Evolutionary conservation across 2,113 vertebrate genomes (phyloP), one percentile per base, ranked within the genome.

Genomic region (Hippopotamus amphibius): DNA sequence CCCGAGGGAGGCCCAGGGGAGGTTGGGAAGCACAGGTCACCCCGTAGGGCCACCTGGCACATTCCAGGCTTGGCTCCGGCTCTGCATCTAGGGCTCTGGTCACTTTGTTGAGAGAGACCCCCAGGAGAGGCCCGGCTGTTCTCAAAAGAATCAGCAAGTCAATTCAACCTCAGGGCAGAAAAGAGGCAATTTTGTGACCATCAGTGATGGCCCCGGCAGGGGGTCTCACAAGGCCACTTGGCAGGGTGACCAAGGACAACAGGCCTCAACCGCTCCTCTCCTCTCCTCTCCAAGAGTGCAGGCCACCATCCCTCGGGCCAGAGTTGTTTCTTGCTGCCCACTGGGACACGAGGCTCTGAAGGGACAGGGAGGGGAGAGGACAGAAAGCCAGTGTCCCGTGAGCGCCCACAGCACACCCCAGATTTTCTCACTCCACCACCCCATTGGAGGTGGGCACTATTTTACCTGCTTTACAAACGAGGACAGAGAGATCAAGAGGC

Each of bases 301-400:
- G 30, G 65, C n/a, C 33, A 43, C 57, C 66, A 50, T 3, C 53
- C 33, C 68, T 82, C 7, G 33, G 63, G 30, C 30, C 37, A 8
- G 37, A 41, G 82, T 22, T 12, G 22, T 24, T 28, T 15, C 14
- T 16, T 4, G 15, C n/a, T 19, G 57, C 46, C 43, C 12, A 0
- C 15, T 55, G 43, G 59, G 68, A 30, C 41, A 84, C 0, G 1
- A 30, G 90, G n/a, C 65, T 65, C 26, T 37, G 22, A 53, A 84
- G 43, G 17, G 21, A 37, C 0, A 0, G 15, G 28, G 7, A 28
- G 14, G 17, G 30, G 33, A 63, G 16, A 74, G 55, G 17, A 66
- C 33, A 41, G 68, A 48, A 57, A 90, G 74, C n/a, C 16, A 26
- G 28, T 17, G 0, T 19, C 22, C 80, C 6, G 17, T 10, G 66